Percentiles rank a stretch among this genome's conserved stretches.
phyloP scores from a whole-genome alignment of 2,888 invertebrate genomes.

The Carcina quercana region DNA sequence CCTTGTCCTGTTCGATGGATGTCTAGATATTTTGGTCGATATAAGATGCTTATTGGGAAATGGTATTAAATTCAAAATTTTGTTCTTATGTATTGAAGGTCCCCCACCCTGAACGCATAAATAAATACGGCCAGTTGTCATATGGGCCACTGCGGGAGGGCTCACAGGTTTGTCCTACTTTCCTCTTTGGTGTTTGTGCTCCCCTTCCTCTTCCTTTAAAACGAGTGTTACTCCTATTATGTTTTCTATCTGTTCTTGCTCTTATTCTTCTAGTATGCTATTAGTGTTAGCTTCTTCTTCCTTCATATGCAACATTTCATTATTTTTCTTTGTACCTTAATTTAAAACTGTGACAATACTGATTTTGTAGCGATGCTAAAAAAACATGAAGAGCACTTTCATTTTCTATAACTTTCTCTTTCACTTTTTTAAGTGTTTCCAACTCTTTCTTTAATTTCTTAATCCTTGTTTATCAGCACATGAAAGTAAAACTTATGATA shows the following conservation, averaged over 20 bases:
- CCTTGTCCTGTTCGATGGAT: conserved; percentile 49
- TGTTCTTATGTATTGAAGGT: conserved; percentile 79
- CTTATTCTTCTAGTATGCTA: conserved; percentile 33
- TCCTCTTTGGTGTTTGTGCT: conserved; percentile 71
- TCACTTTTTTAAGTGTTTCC: conserved; percentile 28
- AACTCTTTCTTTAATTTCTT: conserved; percentile 35
- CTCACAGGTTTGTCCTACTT: conserved; percentile 76
- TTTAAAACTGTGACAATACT: no score
- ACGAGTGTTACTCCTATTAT: conserved; percentile 36
- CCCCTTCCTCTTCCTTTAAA: conserved; percentile 55
- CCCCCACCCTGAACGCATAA: conserved; percentile 77
- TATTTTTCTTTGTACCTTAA: conserved; percentile 7
- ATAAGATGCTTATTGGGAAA: conserved; percentile 29
- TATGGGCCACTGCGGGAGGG: conserved; percentile 80
- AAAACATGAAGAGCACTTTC: conserved; percentile 42
- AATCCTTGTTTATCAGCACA: conserved; percentile 72
- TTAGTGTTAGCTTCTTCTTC: conserved; percentile 24
- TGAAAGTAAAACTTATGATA: conserved; percentile 49
- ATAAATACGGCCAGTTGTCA: conserved; percentile 78
- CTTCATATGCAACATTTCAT: conserved; percentile 48
- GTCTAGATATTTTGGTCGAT: conserved; percentile 43
- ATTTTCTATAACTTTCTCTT: conserved; percentile 36
- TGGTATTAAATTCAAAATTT: conserved; percentile 58
- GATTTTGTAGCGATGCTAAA: conserved; percentile 50
- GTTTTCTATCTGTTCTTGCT: conserved; percentile 32